Conservation (phyloP, 2,888 invertebrate species). For the Petrophora chlorosata region DNA sequence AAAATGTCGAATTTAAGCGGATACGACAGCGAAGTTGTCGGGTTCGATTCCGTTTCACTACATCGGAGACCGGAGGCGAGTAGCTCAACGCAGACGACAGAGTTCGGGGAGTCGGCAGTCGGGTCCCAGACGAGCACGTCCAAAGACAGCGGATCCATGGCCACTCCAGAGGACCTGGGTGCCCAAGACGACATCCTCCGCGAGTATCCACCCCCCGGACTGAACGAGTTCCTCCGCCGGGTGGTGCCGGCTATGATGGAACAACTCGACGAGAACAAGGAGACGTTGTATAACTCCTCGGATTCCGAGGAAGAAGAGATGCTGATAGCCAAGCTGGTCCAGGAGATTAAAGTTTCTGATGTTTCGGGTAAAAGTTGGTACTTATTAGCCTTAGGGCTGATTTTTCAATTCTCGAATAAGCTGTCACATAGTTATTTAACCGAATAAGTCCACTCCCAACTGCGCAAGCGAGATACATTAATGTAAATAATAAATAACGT, state of each 20-base stretch:
- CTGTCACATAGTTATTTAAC: too few species aligned
- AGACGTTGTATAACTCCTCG: conserved; percentile 56
- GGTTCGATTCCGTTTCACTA: conserved; percentile 59
- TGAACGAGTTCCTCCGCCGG: conserved; percentile 66
- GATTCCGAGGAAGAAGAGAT: conserved; percentile 72
- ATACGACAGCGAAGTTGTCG: conserved; percentile 67
- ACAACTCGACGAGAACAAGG: conserved; percentile 61
- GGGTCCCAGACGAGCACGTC: conserved; percentile 56
- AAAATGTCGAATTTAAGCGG: conserved; percentile 69
- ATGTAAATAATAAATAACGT: too few species aligned
- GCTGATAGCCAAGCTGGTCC: conserved; percentile 55
- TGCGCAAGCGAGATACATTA: too few species aligned
- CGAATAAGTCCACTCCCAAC: too few species aligned
- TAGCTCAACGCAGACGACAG: conserved; percentile 62
- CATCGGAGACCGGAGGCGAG: conserved; percentile 34
- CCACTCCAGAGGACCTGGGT: conserved; percentile 54
- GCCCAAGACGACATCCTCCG: conserved; percentile 47
- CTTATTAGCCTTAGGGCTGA: too few species aligned
- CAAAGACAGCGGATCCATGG: conserved; percentile 53
- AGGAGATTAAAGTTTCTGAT: conserved; percentile 58
- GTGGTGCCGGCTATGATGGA: conserved; percentile 70
- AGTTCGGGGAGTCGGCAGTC: conserved; percentile 50
- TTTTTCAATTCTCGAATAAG: too few species aligned
- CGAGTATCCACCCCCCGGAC: conserved; percentile 61
- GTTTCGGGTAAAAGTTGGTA: conserved; percentile 16